Evolutionary conservation across 2,113 vertebrate species (phyloP).

Genomic region (Scortum barcoo): DNA sequence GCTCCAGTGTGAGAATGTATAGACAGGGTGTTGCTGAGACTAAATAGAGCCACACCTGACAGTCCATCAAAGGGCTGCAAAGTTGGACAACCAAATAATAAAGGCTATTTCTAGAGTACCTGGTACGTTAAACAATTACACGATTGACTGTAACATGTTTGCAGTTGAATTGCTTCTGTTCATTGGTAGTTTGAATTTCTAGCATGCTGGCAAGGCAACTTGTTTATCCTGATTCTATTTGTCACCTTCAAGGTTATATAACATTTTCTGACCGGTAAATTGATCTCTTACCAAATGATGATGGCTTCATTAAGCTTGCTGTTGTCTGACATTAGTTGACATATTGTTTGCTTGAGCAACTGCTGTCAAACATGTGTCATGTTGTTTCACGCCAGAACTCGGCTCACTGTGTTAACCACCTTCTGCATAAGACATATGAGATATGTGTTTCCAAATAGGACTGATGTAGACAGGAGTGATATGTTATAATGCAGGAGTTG

Average conservation of each 20-base stretch:
- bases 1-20: not conserved
- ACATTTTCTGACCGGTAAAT: not conserved
- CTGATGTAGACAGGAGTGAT: slow-evolving; percentile 8
- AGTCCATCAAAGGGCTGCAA: too few relatives aligned
- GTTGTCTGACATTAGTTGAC: not conserved
- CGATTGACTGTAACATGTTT: too few relatives aligned
- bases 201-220: not conserved
- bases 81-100: not conserved
- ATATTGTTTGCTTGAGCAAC: not conserved
- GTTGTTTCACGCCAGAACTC: not conserved
- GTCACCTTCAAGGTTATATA: too few relatives aligned
- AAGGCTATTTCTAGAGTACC: not conserved
- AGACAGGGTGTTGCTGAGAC: not conserved
- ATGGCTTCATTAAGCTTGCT: not conserved
- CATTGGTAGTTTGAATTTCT: not conserved
- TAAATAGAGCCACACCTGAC: not conserved
- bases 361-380: not conserved
- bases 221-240: not conserved
- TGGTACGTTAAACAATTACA: not conserved
- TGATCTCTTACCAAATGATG: not conserved
- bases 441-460: not conserved
- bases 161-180: not conserved
- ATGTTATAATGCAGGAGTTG: not conserved
- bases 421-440: not conserved
- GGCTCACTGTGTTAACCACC: not conserved